Conservation (phyloP, 2,888 invertebrate genomes). For the Tipula vernalis region DNA sequence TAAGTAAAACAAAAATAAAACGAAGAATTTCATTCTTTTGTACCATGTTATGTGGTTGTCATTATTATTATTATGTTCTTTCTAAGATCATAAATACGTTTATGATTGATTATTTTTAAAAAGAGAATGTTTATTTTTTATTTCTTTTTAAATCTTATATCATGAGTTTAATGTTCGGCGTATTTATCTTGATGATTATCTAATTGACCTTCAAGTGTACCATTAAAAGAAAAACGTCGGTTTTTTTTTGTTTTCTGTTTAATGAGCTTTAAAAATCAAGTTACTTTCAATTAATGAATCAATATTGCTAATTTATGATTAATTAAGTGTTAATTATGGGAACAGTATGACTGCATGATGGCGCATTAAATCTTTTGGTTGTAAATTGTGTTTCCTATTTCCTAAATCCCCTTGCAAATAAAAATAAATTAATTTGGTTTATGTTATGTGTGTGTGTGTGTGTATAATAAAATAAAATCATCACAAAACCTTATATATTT, state of each 20-base stretch:
- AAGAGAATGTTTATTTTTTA: not conserved
- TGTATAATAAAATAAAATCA: not conserved
- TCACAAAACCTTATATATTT: not conserved
- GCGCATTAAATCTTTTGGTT: not conserved
- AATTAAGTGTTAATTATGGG: not conserved
- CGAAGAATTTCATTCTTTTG: not conserved
- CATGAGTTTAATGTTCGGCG: not conserved
- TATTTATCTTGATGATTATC: slow-evolving; percentile 4
- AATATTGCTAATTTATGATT: not conserved
- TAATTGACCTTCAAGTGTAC: not conserved
- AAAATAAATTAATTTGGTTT: not conserved
- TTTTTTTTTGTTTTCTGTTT: not conserved
- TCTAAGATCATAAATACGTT: not conserved
- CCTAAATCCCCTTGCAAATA: not conserved
- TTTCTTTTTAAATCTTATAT: not conserved
- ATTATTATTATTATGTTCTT: not conserved
- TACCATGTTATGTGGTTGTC: not conserved
- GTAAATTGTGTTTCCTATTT: not conserved
- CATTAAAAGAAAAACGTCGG: not conserved
- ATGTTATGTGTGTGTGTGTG: not conserved
- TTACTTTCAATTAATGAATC: not conserved
- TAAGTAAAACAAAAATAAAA: not conserved
- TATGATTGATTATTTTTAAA: not conserved
- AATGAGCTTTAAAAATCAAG: not conserved
- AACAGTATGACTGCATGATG: not conserved